Conservation (phyloP, 2,113 vertebrate genomes). For the Zapornia atra region DNA sequence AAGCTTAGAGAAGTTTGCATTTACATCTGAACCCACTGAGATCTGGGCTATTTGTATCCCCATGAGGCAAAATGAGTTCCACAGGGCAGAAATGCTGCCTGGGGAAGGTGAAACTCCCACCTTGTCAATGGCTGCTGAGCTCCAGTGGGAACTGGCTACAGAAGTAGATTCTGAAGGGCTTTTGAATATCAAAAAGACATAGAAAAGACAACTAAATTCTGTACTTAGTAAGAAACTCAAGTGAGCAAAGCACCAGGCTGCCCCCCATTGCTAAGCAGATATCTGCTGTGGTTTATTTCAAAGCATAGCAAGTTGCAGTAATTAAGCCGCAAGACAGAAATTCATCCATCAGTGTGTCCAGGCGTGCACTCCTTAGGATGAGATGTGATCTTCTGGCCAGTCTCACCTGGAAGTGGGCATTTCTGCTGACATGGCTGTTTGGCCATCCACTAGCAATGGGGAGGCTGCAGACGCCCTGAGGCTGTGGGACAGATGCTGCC, state of each 20-base stretch:
- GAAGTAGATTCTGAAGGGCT: background rate
- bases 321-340: background rate
- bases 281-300: conserved; percentile 29
- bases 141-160: background rate
- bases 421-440: background rate
- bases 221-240: background rate
- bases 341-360: background rate
- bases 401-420: background rate
- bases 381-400: background rate
- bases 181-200: background rate
- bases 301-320: background rate
- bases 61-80: background rate
- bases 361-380: background rate
- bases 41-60: background rate
- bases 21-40: background rate
- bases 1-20: background rate
- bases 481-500: background rate
- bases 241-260: background rate
- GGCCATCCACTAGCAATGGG: background rate
- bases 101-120: background rate
- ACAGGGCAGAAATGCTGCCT: background rate
- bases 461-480: background rate
- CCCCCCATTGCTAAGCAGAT: background rate
- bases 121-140: background rate
- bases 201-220: background rate